Evolutionary conservation across 2,113 vertebrate species (phyloP).

Genomic region (Sylvietta virens): DNA sequence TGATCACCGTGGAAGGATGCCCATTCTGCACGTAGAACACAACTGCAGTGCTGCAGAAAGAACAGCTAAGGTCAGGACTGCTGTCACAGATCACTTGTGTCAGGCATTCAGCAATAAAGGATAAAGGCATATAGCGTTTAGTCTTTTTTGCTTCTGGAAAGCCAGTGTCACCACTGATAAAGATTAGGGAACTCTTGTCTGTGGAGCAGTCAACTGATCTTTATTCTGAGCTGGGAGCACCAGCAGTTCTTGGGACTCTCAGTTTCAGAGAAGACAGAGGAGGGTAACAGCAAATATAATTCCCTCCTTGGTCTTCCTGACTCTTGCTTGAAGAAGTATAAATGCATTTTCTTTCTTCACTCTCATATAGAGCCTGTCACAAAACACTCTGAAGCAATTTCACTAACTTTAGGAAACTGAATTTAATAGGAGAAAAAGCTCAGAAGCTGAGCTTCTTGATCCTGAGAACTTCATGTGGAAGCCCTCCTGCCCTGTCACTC

Average conservation of each 20-base stretch:
- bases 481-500: background rate
- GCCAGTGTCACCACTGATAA: background rate
- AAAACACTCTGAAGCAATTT: background rate
- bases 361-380: background rate
- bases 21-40: slow-evolving; percentile 79
- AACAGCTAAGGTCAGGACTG: background rate
- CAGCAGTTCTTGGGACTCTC: background rate
- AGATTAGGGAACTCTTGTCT: background rate
- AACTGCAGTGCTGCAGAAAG: slow-evolving; percentile 76
- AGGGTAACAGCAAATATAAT: background rate
- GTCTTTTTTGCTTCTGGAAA: background rate
- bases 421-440: background rate
- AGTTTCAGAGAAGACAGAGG: background rate
- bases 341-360: background rate
- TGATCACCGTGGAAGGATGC: slow-evolving; percentile 65
- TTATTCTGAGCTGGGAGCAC: background rate
- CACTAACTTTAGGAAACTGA: background rate
- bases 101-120: background rate
- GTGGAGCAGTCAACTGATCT: background rate
- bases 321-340: background rate
- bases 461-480: background rate
- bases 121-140: background rate
- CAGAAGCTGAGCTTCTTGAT: background rate
- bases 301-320: background rate
- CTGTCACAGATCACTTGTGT: background rate